Evolutionary conservation across 2,113 vertebrate genomes (phyloP), one percentile per base, ranked within the genome.

Genomic region (Perca schrenkii): DNA sequence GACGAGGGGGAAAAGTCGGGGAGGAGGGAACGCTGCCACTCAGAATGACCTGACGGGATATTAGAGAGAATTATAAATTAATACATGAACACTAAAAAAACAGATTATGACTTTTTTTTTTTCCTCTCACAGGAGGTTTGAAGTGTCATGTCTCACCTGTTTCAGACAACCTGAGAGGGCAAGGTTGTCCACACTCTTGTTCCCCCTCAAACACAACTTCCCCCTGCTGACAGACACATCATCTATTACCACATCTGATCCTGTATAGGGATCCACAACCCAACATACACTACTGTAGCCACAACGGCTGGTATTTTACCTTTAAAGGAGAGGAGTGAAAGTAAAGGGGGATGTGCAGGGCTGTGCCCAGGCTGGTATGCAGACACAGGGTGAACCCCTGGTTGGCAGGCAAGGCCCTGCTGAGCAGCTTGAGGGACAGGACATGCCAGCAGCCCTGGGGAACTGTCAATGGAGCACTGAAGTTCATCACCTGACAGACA

Each of bases 381-480:
- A 99, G 92, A 83, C 95, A 96, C 78, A 99, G 88, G 74, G 91
- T 95, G 80, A 96, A 96, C 85, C 96, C 89, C 57, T 97, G 84
- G 87, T 95, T 96, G 77, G 94, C 54, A 53, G 94, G 95, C 90
- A 95, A 86, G n/a, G 94, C 91, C 91, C 89, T 95, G 92, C 94
- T 92, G 86, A 91, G 93, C 77, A 97, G 90, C 90, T 96, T 96
- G 88, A 99, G 94, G 87, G 97, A 96, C 90, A 99, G 95, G 75
- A 98, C 80, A 74, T 93, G 96, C 97, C 97, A 98, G 94, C 97
- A 99, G 83, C 97, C 97, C 83, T 95, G 95, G 82, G 95, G 93
- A 90, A 98, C 93, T 31, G 89, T 94, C 91, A 97, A 90, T 50
- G 97, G 95, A 76, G 93, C 89, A 21, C 92, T 96, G 69, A 99